Conservation (phyloP, 2,113 vertebrate genomes). For the Orycteropus afer region DNA sequence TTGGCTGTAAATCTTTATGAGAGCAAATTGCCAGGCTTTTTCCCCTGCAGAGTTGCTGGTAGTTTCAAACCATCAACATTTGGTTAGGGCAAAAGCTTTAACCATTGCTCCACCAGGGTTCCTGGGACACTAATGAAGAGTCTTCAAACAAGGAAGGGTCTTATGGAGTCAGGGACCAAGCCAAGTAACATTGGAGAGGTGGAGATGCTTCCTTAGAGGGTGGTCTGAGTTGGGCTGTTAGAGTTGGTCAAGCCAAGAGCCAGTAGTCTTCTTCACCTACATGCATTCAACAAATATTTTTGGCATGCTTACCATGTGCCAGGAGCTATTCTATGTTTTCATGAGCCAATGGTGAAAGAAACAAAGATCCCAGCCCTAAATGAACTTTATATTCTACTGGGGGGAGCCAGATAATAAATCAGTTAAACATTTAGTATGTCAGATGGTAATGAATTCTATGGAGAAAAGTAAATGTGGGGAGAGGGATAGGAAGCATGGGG, state of each 20-base stretch:
- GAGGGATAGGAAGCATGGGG: rapidly evolving
- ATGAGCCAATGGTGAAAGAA: background rate
- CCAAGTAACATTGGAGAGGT: too few species aligned
- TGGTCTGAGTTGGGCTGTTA: too few species aligned
- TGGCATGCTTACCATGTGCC: background rate
- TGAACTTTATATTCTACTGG: background rate
- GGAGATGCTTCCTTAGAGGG: background rate
- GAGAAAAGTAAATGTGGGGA: background rate
- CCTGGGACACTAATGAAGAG: too few species aligned
- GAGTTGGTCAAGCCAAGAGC: background rate
- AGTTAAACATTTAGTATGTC: background rate
- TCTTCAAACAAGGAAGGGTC: background rate
- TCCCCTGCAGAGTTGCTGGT: too few species aligned
- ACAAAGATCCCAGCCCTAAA: background rate
- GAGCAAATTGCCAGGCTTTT: too few species aligned
- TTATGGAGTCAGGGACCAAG: background rate
- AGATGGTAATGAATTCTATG: background rate
- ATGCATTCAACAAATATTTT: background rate
- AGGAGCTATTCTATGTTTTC: background rate
- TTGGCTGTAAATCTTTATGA: too few species aligned
- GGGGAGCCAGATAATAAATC: background rate
- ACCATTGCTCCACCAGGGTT: too few species aligned
- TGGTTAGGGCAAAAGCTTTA: too few species aligned
- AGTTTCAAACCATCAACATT: too few species aligned
- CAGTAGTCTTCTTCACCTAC: background rate